Conservation (phyloP, 1,140 invertebrate genomes). For the Drosophila nigromelanica region DNA sequence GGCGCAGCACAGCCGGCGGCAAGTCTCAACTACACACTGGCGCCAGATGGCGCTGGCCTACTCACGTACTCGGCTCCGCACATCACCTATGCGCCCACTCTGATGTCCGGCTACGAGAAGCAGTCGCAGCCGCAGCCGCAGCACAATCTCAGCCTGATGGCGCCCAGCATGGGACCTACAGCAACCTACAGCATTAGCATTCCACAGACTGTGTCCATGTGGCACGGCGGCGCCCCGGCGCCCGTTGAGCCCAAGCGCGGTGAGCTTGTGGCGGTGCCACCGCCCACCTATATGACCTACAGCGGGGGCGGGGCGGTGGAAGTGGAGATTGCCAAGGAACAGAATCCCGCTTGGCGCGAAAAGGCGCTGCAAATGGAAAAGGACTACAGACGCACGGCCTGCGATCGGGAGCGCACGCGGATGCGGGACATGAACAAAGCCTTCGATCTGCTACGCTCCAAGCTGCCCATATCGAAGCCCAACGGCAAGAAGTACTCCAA, state of each 20-base stretch:
- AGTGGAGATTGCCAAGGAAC: conserved; percentile 84
- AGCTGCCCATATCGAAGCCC: conserved; percentile 91
- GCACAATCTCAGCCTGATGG: conserved; percentile 39
- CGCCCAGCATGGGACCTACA: conserved; percentile 20
- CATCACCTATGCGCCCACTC: conserved; percentile 49
- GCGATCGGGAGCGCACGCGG: conserved; percentile 92
- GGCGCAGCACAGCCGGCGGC: conserved; percentile 45
- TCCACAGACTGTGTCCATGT: conserved; percentile 74
- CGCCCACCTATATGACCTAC: conserved; percentile 76
- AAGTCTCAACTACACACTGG: conserved; percentile 58
- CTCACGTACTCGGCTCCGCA: conserved; percentile 43
- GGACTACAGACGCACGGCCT: conserved; percentile 87
- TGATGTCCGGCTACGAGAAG: conserved; percentile 58
- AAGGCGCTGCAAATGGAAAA: conserved; percentile 86
- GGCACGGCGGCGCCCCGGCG: conserved; percentile 43
- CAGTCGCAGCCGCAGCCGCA: conserved; percentile 6
- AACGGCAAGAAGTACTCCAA: conserved; percentile 95
- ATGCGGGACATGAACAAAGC: conserved; percentile 96
- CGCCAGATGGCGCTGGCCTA: conserved; percentile 50
- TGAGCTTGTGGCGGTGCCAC: conserved; percentile 65
- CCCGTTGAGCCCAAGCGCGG: conserved; percentile 40
- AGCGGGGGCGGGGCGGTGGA: conserved; percentile 48
- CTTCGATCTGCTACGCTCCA: conserved; percentile 91
- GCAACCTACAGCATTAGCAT: conserved; percentile 57
- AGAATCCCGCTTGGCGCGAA: conserved; percentile 85